A percentile compares a stretch with the other conserved stretches of the same genome.
Evolutionary conservation across 1,140 invertebrate species (phyloP).

Genomic region (Limonius californicus): DNA sequence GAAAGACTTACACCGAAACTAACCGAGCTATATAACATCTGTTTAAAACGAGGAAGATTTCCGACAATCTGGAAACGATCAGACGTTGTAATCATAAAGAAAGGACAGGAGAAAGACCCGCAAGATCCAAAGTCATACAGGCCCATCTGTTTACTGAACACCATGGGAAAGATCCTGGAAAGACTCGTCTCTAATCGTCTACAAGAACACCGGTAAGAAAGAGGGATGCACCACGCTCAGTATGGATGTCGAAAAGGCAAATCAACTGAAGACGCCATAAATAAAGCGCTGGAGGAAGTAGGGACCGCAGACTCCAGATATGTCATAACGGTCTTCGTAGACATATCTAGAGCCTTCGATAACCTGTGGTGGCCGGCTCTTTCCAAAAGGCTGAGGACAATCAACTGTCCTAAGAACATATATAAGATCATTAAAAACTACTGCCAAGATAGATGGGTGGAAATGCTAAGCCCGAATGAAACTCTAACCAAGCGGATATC

Average conservation of each 20-base stretch:
- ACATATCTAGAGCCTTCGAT: conserved; percentile 49
- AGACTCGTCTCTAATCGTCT: conserved; percentile 32
- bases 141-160: conserved; percentile 43
- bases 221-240: neutral
- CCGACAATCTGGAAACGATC: neutral
- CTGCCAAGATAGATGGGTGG: conserved; percentile 12
- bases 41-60: neutral
- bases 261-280: neutral
- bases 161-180: conserved; percentile 45
- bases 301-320: conserved; percentile 28
- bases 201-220: neutral
- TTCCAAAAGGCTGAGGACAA: conserved; percentile 27
- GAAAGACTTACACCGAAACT: neutral
- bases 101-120: neutral
- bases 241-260: neutral
- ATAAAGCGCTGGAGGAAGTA: no score
- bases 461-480: neutral
- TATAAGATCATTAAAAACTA: conserved; percentile 7
- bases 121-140: conserved; percentile 23
- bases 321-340: conserved; percentile 42
- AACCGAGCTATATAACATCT: neutral
- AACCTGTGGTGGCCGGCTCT: conserved; percentile 47
- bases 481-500: conserved; percentile 29
- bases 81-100: neutral
- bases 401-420: conserved; percentile 16